A percentile compares a stretch with the other conserved stretches of the same genome.
Conservation (phyloP, 2,797 vertebrate species). For the Myioborus melanocephalus region DNA sequence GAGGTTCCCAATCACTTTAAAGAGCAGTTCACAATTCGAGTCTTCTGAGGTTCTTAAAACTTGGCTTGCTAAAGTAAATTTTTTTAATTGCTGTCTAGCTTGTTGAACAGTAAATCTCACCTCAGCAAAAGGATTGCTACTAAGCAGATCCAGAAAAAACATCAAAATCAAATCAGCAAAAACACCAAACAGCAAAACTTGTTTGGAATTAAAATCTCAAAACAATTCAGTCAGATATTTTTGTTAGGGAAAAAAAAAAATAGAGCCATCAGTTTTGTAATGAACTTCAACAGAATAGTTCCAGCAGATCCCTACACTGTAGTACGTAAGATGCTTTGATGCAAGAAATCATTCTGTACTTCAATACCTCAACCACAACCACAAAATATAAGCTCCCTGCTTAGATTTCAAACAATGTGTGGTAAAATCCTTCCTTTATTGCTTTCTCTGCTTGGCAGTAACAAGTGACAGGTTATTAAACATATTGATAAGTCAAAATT, state of each 20-base stretch:
- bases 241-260: background rate
- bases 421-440: background rate
- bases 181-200: background rate
- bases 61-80: background rate
- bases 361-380: background rate
- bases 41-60: background rate
- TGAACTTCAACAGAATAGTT: background rate
- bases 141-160: background rate
- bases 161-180: background rate
- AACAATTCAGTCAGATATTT: background rate
- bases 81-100: background rate
- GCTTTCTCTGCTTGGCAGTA: background rate
- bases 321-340: background rate
- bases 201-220: background rate
- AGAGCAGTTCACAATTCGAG: accelerated
- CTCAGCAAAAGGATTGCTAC: background rate
- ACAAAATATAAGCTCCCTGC: background rate
- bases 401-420: background rate
- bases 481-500: background rate
- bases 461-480: background rate
- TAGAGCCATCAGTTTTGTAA: background rate
- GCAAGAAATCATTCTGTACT: background rate
- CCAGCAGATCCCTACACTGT: background rate
- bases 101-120: background rate
- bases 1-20: background rate